These are phyloP conservation scores for Chrosomus eos DNA, from an alignment of 2,797 vertebrate genomes.

Conservation along the genomic window DNA sequence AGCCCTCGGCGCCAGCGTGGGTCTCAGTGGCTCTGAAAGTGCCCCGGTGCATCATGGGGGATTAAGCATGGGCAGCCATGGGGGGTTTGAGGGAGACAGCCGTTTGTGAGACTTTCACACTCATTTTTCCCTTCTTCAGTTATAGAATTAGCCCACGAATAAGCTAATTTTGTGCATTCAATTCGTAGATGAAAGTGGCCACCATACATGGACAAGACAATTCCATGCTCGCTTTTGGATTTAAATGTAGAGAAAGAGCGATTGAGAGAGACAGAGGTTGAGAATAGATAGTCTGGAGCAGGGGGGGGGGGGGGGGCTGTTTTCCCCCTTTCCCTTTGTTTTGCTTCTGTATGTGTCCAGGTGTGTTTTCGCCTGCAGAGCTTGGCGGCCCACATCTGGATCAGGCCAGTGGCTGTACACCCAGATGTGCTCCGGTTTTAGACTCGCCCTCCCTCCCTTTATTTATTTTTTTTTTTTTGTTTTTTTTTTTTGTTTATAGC, in stretches of 20 bases:
- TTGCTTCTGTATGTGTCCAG: conserved; percentile 72
- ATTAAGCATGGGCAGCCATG: conserved; percentile 53
- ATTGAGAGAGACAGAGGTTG: background rate
- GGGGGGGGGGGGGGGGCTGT: too few species aligned
- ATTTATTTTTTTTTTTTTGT: background rate
- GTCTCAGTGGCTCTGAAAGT: conserved; percentile 60
- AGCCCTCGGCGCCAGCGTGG: conserved; percentile 53
- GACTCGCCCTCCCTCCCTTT: conserved; percentile 33
- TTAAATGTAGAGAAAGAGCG: background rate
- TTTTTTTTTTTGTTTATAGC: conserved; percentile 59
- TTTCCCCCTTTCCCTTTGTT: conserved; percentile 37
- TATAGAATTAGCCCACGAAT: conserved; percentile 46
- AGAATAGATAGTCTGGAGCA: background rate
- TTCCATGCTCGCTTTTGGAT: conserved; percentile 16
- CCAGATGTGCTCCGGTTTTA: conserved; percentile 76
- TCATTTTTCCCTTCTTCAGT: conserved; percentile 59
- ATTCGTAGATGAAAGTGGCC: conserved; percentile 8
- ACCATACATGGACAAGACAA: conserved; percentile 9
- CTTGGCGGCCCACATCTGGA: conserved; percentile 76
- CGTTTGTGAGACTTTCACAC: conserved; percentile 40
- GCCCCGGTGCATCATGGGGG: conserved; percentile 62
- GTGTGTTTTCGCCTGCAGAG: conserved; percentile 71
- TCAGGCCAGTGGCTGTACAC: conserved; percentile 61
- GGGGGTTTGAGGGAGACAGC: conserved; percentile 48
- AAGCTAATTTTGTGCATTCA: conserved; percentile 42